Base-by-base conservation (phyloP, 64 coral and sea anemone species). In the Montipora efflorescens region DNA sequence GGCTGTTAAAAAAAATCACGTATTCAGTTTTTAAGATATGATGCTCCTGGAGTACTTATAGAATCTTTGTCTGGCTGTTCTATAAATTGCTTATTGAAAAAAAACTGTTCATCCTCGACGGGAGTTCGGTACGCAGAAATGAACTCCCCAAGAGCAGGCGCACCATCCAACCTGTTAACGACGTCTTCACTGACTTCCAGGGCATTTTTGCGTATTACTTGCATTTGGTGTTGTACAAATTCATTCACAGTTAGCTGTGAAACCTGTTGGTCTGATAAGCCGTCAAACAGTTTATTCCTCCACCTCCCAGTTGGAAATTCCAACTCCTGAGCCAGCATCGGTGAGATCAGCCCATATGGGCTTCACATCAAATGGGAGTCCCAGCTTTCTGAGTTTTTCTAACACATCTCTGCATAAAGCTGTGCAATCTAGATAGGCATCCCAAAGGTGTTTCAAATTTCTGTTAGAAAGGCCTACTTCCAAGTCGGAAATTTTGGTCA, bases 331-430 rank as follows among this genome's bases (percentile, higher is more conserved):
- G 53, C 87, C 87, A 23, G 87, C 90, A 68, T 92, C 90, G 19
- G 64, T 84, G 16, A 91, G 47, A n/a, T 91, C 64, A 46, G 79
- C 93, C 80, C 93, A 95, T 10, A 68, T 64, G 51, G 92, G 77
- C 53, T 88, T 94, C 21, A 93, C 80, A 61, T 67, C 74, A 67
- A 58, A 87, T 79, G 91, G 83, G n/a, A 93, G 91, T 6, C 91
- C 83, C 76, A 92, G 49, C 19, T 19, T 23, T 2, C 45, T 1
- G 5, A 92, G 83, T 45, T 49, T 8, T 67, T 84, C 8, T 48
- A 93, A 87, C 77, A 93, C 73, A 48, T 4, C 20, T 22, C 21
- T 9, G 48, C 90, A 84, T 57, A 66, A 84, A 92, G 46, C 15
- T 59, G 80, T 92, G 21, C 80, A 92, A 46, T 92, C 91, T 3